Percentiles rank a stretch among this genome's conserved stretches.
Conservation (phyloP, 30 jellyfish, hydroid and myxozoan genomes). For the Chrysaora quinquecirrha region DNA sequence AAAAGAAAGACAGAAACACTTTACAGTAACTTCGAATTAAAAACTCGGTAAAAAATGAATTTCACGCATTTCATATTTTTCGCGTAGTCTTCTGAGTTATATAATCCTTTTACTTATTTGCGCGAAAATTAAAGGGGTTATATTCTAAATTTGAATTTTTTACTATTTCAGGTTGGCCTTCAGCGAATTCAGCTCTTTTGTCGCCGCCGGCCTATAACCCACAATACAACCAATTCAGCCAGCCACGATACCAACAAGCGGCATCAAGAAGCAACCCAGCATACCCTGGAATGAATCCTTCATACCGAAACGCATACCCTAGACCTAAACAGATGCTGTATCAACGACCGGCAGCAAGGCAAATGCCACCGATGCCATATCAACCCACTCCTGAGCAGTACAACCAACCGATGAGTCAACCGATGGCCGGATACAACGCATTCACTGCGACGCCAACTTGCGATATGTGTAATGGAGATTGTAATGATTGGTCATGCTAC, state of each 20-base stretch:
- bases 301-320: constrained; percentile 12
- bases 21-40: too few relatives aligned
- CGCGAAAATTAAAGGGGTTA: too few relatives aligned
- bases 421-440: constrained; percentile 45
- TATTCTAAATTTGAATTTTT: neutral
- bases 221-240: constrained; percentile 26
- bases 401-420: constrained; percentile 62
- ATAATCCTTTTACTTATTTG: too few relatives aligned
- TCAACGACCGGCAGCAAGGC: constrained; percentile 64
- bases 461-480: constrained; percentile 93
- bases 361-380: constrained; percentile 52
- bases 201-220: constrained; percentile 57
- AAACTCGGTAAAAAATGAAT: too few relatives aligned
- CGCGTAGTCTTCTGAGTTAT: too few relatives aligned
- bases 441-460: constrained; percentile 74
- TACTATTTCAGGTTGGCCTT: constrained; percentile 38
- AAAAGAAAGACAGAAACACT: too few relatives aligned
- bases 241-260: constrained; percentile 57
- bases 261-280: constrained; percentile 40
- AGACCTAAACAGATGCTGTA: constrained; percentile 47
- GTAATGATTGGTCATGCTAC: constrained; percentile 86
- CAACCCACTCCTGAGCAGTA: constrained; percentile 63
- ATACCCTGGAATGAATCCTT: too few relatives aligned
- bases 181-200: constrained; percentile 28
- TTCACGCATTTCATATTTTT: too few relatives aligned